Percentiles rank a stretch among this genome's conserved stretches.
phyloP scores from a whole-genome alignment of 2,888 invertebrate genomes.

The Drosophila borborema region DNA sequence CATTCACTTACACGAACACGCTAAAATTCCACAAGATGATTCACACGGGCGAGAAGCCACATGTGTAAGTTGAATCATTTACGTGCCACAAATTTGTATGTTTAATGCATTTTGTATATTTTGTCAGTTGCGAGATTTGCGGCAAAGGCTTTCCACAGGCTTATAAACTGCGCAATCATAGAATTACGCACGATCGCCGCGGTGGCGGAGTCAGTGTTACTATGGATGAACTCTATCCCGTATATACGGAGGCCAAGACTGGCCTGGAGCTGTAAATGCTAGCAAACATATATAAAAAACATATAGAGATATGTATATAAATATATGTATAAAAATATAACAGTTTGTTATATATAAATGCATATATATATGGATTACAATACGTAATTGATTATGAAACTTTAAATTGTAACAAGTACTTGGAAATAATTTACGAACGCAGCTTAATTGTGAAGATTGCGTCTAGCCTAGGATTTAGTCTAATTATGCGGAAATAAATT shows the following conservation, averaged over 20 bases:
- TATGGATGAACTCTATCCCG: constrained; percentile 53
- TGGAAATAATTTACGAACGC: constrained; percentile 58
- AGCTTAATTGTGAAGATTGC: constrained; percentile 44
- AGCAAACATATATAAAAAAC: not conserved
- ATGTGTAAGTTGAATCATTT: constrained; percentile 74
- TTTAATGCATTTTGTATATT: not conserved
- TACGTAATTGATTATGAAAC: constrained; percentile 57
- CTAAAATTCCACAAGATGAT: constrained; percentile 84
- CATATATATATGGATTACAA: constrained; percentile 46
- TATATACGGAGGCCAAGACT: constrained; percentile 58
- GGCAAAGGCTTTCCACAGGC: constrained; percentile 82
- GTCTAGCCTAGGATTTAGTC: constrained; percentile 60
- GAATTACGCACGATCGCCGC: constrained; percentile 74
- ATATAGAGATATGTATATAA: constrained; percentile 6
- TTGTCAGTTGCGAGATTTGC: constrained; percentile 77
- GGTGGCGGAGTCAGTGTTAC: constrained; percentile 40
- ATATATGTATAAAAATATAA: constrained; percentile 7
- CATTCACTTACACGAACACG: constrained; percentile 84
- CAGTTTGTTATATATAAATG: constrained; percentile 15
- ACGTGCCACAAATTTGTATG: not conserved
- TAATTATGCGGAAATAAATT: constrained; percentile 89
- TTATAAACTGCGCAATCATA: constrained; percentile 80
- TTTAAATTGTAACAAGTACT: constrained; percentile 50
- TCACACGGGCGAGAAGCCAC: constrained; percentile 84
- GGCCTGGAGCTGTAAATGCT: constrained; percentile 64